phyloP scores from a whole-genome alignment of 2,113 vertebrate genomes.

The Motacilla alba region DNA sequence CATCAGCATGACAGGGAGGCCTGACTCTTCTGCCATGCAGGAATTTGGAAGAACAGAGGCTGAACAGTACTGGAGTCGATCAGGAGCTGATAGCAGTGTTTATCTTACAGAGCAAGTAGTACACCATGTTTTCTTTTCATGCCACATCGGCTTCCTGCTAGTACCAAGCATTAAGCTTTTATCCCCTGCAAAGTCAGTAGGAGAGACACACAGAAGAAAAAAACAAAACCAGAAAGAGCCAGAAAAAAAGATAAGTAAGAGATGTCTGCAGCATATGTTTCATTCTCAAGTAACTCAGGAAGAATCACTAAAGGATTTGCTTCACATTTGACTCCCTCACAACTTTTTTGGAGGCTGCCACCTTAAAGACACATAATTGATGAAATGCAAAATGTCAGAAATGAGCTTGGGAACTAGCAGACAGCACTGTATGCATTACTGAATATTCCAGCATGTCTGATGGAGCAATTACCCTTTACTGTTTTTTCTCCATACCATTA shows the following conservation, averaged over 20 bases:
- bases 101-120: neutral
- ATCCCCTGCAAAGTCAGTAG: neutral
- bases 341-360: neutral
- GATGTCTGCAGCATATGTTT: neutral
- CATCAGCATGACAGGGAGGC: neutral
- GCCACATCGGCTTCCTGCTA: neutral
- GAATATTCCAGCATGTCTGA: neutral
- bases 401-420: neutral
- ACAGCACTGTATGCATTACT: neutral
- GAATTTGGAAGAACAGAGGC: neutral
- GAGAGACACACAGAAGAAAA: neutral
- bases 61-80: neutral
- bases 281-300: neutral
- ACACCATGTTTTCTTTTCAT: neutral
- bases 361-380: fast-evolving
- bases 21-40: neutral
- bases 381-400: neutral
- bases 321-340: neutral
- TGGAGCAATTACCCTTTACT: neutral
- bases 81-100: neutral
- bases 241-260: neutral
- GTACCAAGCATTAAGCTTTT: neutral
- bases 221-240: neutral
- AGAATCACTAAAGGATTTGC: neutral
- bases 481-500: neutral